phyloP scores from a whole-genome alignment of 2,113 vertebrate genomes.

The Labeo catla region DNA sequence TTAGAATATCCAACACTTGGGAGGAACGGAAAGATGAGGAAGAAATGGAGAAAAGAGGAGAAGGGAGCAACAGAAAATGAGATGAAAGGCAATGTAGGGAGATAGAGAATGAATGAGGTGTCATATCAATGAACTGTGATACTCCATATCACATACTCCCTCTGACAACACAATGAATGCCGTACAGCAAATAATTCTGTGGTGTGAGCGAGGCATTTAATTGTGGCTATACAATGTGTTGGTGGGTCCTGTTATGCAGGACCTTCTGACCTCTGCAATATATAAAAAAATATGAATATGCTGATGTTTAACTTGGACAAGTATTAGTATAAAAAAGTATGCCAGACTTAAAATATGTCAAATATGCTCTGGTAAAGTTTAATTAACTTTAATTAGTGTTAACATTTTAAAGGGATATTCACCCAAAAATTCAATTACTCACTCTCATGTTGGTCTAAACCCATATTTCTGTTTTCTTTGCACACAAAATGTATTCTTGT shows the following conservation, averaged over 20 bases:
- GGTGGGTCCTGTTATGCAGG: not conserved
- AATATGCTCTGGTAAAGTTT: not conserved
- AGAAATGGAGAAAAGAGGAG: conserved; percentile 39
- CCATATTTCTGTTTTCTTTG: no score
- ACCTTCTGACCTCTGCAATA: not conserved
- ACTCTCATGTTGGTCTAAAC: no score
- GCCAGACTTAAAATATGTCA: not conserved
- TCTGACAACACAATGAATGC: conserved; percentile 18
- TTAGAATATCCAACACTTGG: conserved; percentile 42
- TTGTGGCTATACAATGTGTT: not conserved
- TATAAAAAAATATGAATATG: not conserved
- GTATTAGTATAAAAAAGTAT: not conserved
- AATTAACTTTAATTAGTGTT: no score
- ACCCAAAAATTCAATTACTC: no score
- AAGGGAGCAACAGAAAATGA: conserved; percentile 43
- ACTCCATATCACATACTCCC: conserved; percentile 25
- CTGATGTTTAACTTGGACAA: not conserved
- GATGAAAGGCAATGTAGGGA: conserved; percentile 22
- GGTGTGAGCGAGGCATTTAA: conserved; percentile 21
- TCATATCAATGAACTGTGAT: conserved; percentile 41
- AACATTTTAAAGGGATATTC: not conserved
- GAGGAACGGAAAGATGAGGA: conserved; percentile 56
- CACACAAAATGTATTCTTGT: no score
- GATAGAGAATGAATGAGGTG: conserved; percentile 36
- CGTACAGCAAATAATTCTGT: conserved; percentile 27